phyloP scores from a whole-genome alignment of 2,113 vertebrate genomes.

The Spheniscus mendiculus region DNA sequence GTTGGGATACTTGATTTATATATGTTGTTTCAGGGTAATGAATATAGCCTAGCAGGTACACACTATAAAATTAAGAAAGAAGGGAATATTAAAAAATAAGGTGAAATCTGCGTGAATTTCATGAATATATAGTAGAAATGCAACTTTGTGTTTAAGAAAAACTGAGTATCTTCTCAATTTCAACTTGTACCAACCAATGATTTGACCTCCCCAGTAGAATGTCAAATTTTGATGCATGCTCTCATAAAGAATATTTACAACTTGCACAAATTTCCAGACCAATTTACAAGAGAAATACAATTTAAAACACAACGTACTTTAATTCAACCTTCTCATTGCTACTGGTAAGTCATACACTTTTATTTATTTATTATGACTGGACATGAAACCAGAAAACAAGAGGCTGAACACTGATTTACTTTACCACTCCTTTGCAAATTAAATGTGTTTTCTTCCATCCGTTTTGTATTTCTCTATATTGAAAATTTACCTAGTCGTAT shows the following conservation, averaged over 20 bases:
- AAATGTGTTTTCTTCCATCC: background rate
- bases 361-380: background rate
- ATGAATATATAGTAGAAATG: background rate
- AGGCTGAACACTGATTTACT: background rate
- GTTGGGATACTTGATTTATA: conserved; percentile 11
- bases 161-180: background rate
- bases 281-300: background rate
- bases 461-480: background rate
- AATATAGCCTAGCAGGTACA: background rate
- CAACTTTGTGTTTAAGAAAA: background rate
- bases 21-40: conserved; percentile 1
- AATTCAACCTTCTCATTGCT: background rate
- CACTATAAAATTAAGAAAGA: background rate
- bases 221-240: background rate
- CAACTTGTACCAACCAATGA: fast-evolving
- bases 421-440: background rate
- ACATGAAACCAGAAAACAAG: background rate
- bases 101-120: background rate
- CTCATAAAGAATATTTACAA: background rate
- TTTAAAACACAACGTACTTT: background rate
- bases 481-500: background rate
- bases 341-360: background rate
- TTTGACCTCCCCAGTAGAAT: background rate
- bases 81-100: background rate
- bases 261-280: background rate